These are phyloP conservation scores for Pandion haliaetus DNA, from an alignment of 2,113 vertebrate genomes.

Conservation along the genomic window DNA sequence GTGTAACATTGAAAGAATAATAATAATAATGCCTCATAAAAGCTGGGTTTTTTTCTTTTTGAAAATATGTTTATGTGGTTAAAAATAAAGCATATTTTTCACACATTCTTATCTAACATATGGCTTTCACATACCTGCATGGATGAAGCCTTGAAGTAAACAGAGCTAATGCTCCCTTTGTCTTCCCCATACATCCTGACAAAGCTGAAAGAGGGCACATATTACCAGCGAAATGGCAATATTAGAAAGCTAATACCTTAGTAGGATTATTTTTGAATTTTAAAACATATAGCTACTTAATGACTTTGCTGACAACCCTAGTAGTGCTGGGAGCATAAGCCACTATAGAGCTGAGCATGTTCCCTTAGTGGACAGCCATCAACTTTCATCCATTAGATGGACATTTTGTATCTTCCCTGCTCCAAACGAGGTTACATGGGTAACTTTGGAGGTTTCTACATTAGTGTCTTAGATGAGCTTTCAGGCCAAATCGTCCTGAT, in stretches of 20 bases:
- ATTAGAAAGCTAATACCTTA: background rate
- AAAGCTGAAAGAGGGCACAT: background rate
- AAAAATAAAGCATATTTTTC: background rate
- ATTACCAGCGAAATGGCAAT: background rate
- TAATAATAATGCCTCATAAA: background rate
- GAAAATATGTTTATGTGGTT: background rate
- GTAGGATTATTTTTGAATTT: background rate
- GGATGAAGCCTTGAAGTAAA: background rate
- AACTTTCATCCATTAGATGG: background rate
- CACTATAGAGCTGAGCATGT: background rate
- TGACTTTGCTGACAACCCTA: background rate
- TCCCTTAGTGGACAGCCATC: background rate
- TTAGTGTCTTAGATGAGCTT: background rate
- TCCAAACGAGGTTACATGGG: background rate
- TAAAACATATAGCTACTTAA: background rate
- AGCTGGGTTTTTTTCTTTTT: background rate
- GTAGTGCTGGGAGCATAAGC: background rate
- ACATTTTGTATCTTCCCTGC: background rate
- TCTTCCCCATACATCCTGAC: background rate
- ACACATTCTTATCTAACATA: background rate
- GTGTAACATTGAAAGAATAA: background rate
- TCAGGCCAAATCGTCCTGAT: background rate
- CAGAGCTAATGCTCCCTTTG: background rate
- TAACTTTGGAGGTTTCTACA: background rate
- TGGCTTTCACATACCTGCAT: background rate